phyloP scores from a whole-genome alignment of 2,797 vertebrate species.

The Iguana delicatissima region DNA sequence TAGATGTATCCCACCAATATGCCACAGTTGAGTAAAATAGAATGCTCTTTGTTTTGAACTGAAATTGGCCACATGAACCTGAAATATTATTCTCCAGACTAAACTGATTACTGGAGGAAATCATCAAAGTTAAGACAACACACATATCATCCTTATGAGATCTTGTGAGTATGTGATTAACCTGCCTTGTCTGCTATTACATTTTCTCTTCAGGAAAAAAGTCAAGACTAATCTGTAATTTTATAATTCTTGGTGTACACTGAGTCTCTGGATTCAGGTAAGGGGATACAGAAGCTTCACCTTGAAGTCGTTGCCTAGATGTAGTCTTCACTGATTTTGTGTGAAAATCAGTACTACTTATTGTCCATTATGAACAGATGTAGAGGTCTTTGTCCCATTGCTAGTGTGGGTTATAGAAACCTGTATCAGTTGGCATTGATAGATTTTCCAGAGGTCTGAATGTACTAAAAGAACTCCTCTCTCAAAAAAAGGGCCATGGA shows the following conservation, averaged over 20 bases:
- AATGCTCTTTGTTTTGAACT: constrained; percentile 65
- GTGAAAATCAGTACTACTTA: neutral
- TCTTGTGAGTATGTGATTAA: neutral
- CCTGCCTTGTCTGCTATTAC: neutral
- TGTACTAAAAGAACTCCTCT: neutral
- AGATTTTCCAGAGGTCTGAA: constrained; percentile 24
- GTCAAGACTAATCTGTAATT: accelerated
- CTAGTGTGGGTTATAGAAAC: accelerated
- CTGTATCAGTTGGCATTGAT: constrained; percentile 15
- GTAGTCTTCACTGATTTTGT: neutral
- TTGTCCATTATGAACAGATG: neutral
- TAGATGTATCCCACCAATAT: constrained; percentile 56
- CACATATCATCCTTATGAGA: neutral
- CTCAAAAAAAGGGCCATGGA: neutral
- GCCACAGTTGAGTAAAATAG: constrained; percentile 39
- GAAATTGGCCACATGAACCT: constrained; percentile 22
- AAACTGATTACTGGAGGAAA: constrained; percentile 47
- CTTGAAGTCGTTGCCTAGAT: constrained; percentile 5
- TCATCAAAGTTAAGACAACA: neutral
- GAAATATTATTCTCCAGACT: accelerated
- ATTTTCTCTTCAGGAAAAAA: constrained; percentile 1
- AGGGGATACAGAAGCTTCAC: neutral
- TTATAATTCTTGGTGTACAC: neutral
- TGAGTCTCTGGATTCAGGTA: accelerated
- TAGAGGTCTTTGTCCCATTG: neutral